Evolutionary conservation across 2,797 vertebrate genomes (phyloP), one percentile per base, ranked within the genome.

Genomic region (Etheostoma nigrum): DNA sequence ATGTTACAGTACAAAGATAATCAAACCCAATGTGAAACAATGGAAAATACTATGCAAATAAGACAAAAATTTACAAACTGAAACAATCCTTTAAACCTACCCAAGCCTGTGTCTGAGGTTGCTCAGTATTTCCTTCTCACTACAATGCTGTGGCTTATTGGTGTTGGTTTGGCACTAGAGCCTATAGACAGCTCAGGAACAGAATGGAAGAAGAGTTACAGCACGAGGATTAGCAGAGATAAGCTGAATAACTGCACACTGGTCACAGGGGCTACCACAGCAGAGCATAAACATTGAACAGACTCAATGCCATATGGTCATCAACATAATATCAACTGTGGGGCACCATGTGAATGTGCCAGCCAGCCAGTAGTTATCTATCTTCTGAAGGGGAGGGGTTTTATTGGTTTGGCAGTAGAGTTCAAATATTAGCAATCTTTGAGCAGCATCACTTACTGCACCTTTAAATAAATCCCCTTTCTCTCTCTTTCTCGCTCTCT

Each of bases 201-300:
- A 60, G 78, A 81, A 70, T 73, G 77, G 76, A 73, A 70, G 74
- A 57, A 74, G 86, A 85, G 83, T 83, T 85, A 64, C 62, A 52
- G 72, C 53, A 42, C 70, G 72, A 78, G 80, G 87, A 89, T 92
- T 91, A 92, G 15, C 49, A 61, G 66, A 82, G 86, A 83, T 90
- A 88, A 88, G 36, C 75, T 82, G 72, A 89, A 83, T 77, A 84
- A 81, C 72, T 81, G 76, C 72, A 23, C 42, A 23, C 18, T 78
- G 81, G 75, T 86, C 67, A 40, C 54, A 81, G 77, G 55, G 82
- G 57, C 86, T 42, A 11, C 80, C 68, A 51, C 78, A 53, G 53
- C 72, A 68, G 10, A 73, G 68, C 68, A 45, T 55, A 55, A 70
- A 84, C 68, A 48, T 1, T 67, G 27, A 78, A 48, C 70, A 80